Evolutionary conservation across 2,888 invertebrate genomes (phyloP), one percentile per base, ranked within the genome.

Genomic region (Drosophila glabriapex): DNA sequence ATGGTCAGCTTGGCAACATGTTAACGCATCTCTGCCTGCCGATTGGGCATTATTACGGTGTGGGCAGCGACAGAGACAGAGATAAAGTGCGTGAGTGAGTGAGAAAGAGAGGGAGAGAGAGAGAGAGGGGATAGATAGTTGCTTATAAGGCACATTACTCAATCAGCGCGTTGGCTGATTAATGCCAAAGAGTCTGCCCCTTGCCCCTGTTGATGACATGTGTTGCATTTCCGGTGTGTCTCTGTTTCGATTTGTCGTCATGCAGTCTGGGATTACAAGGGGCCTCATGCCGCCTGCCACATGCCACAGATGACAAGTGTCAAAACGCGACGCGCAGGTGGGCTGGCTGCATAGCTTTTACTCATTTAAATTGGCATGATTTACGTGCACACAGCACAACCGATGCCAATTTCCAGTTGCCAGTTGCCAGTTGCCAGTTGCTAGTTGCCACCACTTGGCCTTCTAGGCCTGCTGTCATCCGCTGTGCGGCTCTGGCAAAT

Each of bases 311-410:
- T 81, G 85, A 83, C 85, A 83, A 87, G 87, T 85, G 85, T 85
- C 85, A 85, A 85, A 85, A 85, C 80, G 80, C 82, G 66, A 60
- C 67, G 67, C 63, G 74, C 83, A 86, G 87, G 86, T 84, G 77
- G 82, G 52, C 76, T 39, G 22, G 3, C 28, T 28, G 28, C 53
- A 63, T 71, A 69, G 67, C 54, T 53, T 80, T 67, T 59, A 78
- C 83, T 87, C 85, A 88, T 88, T 87, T 86, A 85, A 87, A 87
- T 87, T 88, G 86, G 88, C 88, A 86, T 88, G 86, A 87, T 87
- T 88, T 86, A 88, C 86, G 86, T 78, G 78, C 73, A 61, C 67
- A 56, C 67, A 66, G 37, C 49, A n/a, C 28, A 56, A 29, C 61
- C 49, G 46, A 49, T 54, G 37, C 37, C 61, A 53, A 54, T 39